phyloP scores from a whole-genome alignment of 1,140 invertebrate genomes.

The Nephila pilipes region DNA sequence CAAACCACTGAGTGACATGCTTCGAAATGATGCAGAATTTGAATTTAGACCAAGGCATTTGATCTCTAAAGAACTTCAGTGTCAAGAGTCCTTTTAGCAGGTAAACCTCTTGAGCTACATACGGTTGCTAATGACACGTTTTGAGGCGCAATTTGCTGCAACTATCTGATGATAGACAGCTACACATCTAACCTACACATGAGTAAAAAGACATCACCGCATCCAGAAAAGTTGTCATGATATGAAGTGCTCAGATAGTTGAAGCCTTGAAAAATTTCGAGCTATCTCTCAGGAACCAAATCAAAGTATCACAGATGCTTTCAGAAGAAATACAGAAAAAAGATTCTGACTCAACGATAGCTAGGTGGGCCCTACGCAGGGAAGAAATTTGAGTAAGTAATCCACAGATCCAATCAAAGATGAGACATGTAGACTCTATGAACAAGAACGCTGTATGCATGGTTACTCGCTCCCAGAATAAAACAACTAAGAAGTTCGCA shows the following conservation, averaged over 20 bases:
- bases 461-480: too few relatives aligned
- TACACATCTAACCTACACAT: not conserved
- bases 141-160: constrained; percentile 43
- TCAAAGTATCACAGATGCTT: constrained; percentile 39
- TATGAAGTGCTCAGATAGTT: constrained; percentile 34
- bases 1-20: constrained; percentile 43
- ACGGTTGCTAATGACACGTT: not conserved
- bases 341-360: not conserved
- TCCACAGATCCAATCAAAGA: constrained; percentile 1
- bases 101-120: not conserved
- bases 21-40: too few relatives aligned
- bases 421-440: constrained; percentile 51
- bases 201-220: not conserved
- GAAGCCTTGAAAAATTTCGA: constrained; percentile 57
- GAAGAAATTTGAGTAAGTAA: constrained; percentile 56
- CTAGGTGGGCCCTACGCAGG: constrained; percentile 42
- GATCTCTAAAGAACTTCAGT: not conserved
- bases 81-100: not conserved
- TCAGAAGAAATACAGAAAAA: constrained; percentile 43
- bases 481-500: not conserved
- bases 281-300: constrained; percentile 49
- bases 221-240: constrained; percentile 38
- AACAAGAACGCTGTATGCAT: constrained; percentile 1
- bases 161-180: not conserved
- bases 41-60: constrained; percentile 12